A percentile compares a stretch with the other conserved stretches of the same genome.
phyloP scores from a whole-genome alignment of 1,140 invertebrate species.

The Himalopsyche phryganea region DNA sequence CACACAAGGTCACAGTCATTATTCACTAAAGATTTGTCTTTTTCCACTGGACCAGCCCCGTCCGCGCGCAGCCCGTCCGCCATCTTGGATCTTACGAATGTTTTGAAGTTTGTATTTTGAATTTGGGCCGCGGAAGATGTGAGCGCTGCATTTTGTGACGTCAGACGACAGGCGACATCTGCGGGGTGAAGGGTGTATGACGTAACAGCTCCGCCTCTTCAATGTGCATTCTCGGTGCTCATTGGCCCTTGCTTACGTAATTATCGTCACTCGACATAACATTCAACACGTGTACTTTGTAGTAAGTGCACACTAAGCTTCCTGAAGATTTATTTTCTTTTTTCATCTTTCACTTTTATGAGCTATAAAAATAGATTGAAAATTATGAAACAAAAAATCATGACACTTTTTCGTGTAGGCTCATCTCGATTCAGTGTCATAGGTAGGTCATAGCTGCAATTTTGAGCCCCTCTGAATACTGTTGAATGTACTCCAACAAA shows the following conservation, averaged over 20 bases:
- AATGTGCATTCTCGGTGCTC: conserved; percentile 38
- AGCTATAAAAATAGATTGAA: no score
- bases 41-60: conserved; percentile 12
- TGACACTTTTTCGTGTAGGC: no score
- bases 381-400: no score
- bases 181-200: conserved; percentile 11
- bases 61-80: conserved; percentile 45
- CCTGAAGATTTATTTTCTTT: no score
- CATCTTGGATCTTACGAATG: conserved; percentile 50
- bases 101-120: conserved; percentile 46
- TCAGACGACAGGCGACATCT: conserved; percentile 14
- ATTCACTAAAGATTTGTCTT: conserved; percentile 14
- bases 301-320: neutral
- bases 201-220: conserved; percentile 26
- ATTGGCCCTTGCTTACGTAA: conserved; percentile 45
- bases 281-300: neutral
- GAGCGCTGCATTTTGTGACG: conserved; percentile 40
- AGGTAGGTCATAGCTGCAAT: no score
- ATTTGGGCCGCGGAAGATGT: conserved; percentile 39
- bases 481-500: no score
- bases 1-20: conserved; percentile 26
- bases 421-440: no score
- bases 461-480: no score
- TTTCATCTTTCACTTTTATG: no score
- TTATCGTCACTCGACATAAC: conserved; percentile 7